These are phyloP conservation scores for Momotus momota DNA, from an alignment of 2,797 vertebrate genomes.

Conservation along the genomic window DNA sequence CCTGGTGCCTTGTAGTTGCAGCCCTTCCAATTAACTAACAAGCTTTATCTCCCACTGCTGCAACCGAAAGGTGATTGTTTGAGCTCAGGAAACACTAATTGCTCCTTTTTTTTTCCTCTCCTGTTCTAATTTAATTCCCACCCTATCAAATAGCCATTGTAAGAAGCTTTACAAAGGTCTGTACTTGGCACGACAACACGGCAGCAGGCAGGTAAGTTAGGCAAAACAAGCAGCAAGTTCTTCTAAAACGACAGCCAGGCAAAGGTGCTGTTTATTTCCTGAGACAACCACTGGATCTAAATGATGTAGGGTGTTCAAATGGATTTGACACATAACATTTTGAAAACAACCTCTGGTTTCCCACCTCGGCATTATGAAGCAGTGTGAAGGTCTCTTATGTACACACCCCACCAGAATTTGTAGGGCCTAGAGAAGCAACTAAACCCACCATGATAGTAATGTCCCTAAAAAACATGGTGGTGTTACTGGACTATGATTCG, in stretches of 20 bases:
- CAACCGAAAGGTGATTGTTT: neutral
- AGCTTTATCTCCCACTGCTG: conserved; percentile 4
- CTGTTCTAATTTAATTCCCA: neutral
- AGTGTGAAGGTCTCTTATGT: neutral
- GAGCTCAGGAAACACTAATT: neutral
- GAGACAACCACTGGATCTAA: neutral
- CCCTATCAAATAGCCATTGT: neutral
- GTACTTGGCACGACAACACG: neutral
- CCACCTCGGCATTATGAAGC: neutral
- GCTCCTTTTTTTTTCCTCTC: neutral
- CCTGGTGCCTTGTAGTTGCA: neutral
- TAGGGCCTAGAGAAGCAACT: neutral
- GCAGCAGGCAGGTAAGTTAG: neutral
- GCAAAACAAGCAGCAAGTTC: neutral
- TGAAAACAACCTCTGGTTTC: neutral
- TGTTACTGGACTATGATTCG: neutral
- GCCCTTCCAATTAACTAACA: neutral
- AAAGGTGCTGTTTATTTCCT: neutral
- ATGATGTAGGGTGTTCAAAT: neutral
- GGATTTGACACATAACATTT: neutral
- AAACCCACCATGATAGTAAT: neutral
- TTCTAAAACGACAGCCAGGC: neutral
- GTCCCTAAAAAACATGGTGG: neutral
- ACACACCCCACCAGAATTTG: neutral
- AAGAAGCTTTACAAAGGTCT: neutral